phyloP scores from a whole-genome alignment of 1,140 invertebrate genomes.

The Bemisia tabaci region DNA sequence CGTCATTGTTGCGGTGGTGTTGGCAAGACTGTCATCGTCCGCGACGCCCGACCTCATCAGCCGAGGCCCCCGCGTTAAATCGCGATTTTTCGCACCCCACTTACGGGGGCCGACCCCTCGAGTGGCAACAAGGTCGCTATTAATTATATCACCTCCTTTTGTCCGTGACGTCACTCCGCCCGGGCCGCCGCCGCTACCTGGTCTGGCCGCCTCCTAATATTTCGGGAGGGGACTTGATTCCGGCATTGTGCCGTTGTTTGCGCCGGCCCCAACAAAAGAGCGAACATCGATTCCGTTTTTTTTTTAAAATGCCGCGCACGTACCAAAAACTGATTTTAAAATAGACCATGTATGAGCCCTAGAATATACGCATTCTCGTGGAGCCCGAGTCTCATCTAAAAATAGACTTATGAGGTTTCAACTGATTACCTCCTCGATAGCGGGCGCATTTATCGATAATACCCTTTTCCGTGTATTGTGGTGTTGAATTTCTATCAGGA shows the following conservation, averaged over 20 bases:
- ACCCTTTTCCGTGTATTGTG: neutral
- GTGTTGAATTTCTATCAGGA: neutral
- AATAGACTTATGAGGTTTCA: too few species aligned
- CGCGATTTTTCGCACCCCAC: neutral
- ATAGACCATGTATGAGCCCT: too few species aligned
- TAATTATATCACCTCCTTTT: neutral
- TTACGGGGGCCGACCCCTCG: neutral
- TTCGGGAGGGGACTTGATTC: neutral
- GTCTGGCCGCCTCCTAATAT: neutral
- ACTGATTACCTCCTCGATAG: too few species aligned
- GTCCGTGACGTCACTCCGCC: neutral
- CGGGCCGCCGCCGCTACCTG: too few species aligned
- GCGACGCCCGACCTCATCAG: too few species aligned
- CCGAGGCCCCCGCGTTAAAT: neutral
- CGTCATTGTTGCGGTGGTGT: neutral
- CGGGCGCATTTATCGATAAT: neutral
- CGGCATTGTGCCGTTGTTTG: neutral
- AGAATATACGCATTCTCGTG: too few species aligned
- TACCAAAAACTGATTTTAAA: too few species aligned
- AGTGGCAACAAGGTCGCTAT: neutral
- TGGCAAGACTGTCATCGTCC: too few species aligned
- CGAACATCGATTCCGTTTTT: neutral
- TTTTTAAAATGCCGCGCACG: neutral
- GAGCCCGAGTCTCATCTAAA: too few species aligned
- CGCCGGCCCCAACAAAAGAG: neutral